phyloP scores from a whole-genome alignment of 2,888 invertebrate species.

The Dasypogon diadema region DNA sequence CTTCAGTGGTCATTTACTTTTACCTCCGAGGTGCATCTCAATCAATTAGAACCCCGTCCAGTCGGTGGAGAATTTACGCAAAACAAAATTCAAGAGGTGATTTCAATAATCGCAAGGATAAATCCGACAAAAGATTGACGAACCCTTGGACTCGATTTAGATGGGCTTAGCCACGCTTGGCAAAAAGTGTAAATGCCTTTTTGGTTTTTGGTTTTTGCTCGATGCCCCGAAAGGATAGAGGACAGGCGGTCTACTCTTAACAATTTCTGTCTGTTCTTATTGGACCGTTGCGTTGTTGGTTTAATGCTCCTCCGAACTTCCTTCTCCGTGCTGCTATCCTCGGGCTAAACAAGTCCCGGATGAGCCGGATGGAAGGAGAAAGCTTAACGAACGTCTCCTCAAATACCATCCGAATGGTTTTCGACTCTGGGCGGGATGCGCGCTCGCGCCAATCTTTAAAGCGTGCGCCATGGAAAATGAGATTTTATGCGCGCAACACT shows the following conservation, averaged over 20 bases:
- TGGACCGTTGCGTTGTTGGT: not conserved
- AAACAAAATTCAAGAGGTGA: not conserved
- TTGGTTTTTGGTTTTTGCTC: too few relatives aligned
- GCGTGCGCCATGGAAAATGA: conserved; percentile 43
- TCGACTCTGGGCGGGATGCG: not conserved
- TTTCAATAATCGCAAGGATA: conserved; percentile 1
- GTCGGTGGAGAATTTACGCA: not conserved
- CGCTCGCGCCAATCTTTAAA: conserved; percentile 32
- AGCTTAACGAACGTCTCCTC: conserved; percentile 11
- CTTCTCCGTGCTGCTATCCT: not conserved
- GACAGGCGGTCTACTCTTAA: conserved; percentile 5
- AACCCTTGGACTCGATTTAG: not conserved
- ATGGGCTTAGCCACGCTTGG: not conserved
- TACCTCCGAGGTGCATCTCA: conserved; percentile 11
- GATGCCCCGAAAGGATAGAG: not conserved
- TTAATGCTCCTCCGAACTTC: conserved; percentile 10
- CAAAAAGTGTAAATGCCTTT: not conserved
- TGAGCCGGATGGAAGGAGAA: not conserved
- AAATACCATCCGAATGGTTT: not conserved
- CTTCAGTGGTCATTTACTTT: not conserved
- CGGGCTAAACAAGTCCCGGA: not conserved
- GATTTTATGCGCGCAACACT: conserved; percentile 18
- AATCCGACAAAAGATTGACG: conserved; percentile 21
- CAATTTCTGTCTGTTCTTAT: conserved; percentile 7
- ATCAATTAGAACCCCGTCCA: too few relatives aligned